Conservation (phyloP, 2,888 invertebrate species). For the Caenorhabditis drosophilae region DNA sequence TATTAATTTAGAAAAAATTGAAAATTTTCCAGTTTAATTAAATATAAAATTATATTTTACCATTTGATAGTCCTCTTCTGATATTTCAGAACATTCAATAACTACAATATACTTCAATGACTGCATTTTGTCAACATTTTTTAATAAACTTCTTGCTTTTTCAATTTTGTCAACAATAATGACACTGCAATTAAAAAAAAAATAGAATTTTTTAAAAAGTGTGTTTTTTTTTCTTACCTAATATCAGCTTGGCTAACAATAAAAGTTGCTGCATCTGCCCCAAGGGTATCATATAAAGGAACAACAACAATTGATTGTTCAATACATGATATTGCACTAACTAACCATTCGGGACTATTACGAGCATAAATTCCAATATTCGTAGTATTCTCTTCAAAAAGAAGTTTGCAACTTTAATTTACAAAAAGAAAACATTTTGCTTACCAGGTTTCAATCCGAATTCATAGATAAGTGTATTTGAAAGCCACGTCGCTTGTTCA, state of each 20-base stretch:
- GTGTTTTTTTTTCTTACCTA: slow-evolving; percentile 26
- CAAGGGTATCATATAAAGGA: slow-evolving; percentile 93
- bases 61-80: slow-evolving; percentile 14
- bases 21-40: slow-evolving; percentile 1
- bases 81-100: slow-evolving; percentile 45
- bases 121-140: slow-evolving; percentile 41
- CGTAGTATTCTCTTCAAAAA: slow-evolving; percentile 71
- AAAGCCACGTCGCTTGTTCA: slow-evolving; percentile 42
- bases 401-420: neutral
- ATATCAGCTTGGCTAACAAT: slow-evolving; percentile 67
- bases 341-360: slow-evolving; percentile 82
- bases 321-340: slow-evolving; percentile 55
- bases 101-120: slow-evolving; percentile 57
- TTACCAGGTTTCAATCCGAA: slow-evolving; percentile 55
- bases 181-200: slow-evolving; percentile 49
- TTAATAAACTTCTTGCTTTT: slow-evolving; percentile 48
- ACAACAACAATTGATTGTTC: slow-evolving; percentile 80
- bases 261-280: slow-evolving; percentile 88
- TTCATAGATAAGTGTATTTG: slow-evolving; percentile 47
- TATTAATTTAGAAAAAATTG: neutral
- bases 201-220: too few species aligned
- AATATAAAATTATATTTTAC: slow-evolving; percentile 1
- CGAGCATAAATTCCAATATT: slow-evolving; percentile 92
- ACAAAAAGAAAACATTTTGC: neutral
- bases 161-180: slow-evolving; percentile 58